phyloP scores from a whole-genome alignment of 2,797 vertebrate species.

The Pipistrellus nathusii region DNA sequence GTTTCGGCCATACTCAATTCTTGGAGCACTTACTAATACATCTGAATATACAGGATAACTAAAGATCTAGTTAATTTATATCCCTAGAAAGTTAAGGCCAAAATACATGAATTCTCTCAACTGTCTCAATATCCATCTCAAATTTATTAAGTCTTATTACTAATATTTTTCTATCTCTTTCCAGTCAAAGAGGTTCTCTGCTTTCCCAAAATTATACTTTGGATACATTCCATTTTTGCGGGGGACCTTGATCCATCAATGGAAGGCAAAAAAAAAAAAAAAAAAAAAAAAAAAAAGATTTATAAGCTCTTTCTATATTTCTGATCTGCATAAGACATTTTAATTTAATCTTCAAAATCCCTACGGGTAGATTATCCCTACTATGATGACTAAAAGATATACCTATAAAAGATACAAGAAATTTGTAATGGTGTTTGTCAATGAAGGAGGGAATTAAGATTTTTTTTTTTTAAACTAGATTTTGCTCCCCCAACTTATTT shows the following conservation, averaged over 20 bases:
- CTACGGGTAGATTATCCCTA: neutral
- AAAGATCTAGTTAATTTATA: constrained; percentile 19
- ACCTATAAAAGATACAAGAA: neutral
- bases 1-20: neutral
- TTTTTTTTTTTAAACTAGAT: neutral
- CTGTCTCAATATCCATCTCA: neutral
- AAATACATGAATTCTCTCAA: constrained; percentile 18
- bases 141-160: neutral
- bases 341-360: neutral
- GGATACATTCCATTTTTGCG: neutral
- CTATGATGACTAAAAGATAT: neutral
- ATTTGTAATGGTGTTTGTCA: neutral
- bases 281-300: neutral
- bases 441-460: neutral
- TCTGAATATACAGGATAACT: neutral
- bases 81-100: neutral
- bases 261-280: neutral
- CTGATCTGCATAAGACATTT: neutral
- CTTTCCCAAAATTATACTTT: neutral
- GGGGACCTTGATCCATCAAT: neutral
- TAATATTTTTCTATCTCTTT: neutral
- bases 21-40: neutral
- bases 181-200: neutral
- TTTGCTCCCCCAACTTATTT: neutral
- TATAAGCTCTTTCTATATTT: neutral